These are phyloP conservation scores for Arbacia lixula DNA, from an alignment of 53 echinoderm and acorn worm genomes.

Conservation along the genomic window DNA sequence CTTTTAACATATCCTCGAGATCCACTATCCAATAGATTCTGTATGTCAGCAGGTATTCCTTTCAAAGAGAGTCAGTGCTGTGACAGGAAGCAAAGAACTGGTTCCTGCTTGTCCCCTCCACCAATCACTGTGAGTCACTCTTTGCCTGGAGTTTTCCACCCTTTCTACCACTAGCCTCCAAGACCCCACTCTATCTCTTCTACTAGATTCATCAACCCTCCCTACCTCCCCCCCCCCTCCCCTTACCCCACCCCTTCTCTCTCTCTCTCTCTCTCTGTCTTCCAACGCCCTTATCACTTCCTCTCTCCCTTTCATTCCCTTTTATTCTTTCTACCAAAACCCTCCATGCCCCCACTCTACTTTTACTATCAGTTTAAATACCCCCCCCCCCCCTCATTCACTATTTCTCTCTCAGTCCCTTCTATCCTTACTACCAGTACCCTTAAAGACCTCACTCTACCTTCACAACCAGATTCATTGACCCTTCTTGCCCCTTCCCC, in stretches of 20 bases:
- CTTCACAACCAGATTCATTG: slow-evolving; percentile 27
- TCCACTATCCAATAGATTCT: too few species aligned
- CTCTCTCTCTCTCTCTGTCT: neutral
- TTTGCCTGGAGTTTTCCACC: slow-evolving; percentile 38
- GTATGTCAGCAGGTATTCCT: too few species aligned
- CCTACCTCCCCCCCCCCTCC: slow-evolving; percentile 16
- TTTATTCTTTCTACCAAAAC: too few species aligned
- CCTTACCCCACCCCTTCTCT: slow-evolving; percentile 12
- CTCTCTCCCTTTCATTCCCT: slow-evolving; percentile 12
- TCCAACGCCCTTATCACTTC: slow-evolving; percentile 3
- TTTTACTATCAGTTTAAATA: slow-evolving; percentile 24
- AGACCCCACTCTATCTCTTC: slow-evolving; percentile 30
- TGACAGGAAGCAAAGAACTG: too few species aligned
- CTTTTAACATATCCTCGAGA: too few species aligned
- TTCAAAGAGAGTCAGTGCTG: too few species aligned
- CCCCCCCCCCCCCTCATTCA: slow-evolving; percentile 15
- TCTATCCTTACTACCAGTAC: slow-evolving; percentile 2
- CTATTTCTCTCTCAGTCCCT: neutral
- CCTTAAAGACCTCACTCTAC: neutral
- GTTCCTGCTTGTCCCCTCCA: too few species aligned
- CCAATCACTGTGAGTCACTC: slow-evolving; percentile 46
- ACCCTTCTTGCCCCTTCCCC: slow-evolving; percentile 3
- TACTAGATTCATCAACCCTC: slow-evolving; percentile 30
- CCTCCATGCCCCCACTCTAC: slow-evolving; percentile 31
- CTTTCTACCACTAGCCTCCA: slow-evolving; percentile 9